Evolutionary conservation across 2,113 vertebrate genomes (phyloP), one percentile per base, ranked within the genome.

Genomic region (Atractosteus spatula): DNA sequence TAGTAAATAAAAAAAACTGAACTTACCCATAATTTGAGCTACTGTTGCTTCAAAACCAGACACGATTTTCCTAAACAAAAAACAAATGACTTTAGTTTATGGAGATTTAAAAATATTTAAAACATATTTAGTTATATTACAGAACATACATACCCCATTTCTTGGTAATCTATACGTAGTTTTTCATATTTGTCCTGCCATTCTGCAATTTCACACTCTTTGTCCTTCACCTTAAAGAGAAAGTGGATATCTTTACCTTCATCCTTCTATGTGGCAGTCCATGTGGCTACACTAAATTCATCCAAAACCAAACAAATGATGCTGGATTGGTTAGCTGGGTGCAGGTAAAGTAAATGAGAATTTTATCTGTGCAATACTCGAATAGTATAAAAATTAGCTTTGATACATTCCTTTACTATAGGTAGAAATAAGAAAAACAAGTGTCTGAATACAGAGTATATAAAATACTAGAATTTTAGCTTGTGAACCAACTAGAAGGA

Each of bases 121-220:
- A 29, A 54, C 41, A 5, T 3, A 64, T 64, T 59, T 4, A 59
- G 14, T 13, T 3, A 59, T 13, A n/a, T n/a, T 13, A 16, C 5
- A 5, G n/a, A 59, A 29, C 4, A 65, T n/a, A 3, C 87, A 83
- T 83, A 97, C 97, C 91, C 89, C 95, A 98, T 93, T 80, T 95
- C 94, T 47, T 91, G 83, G 74, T 92, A 90, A 64, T 92, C 90
- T 4, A 73, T 68, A 0, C 79, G 77, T 2, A 93, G 82, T 3
- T 86, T 89, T 14, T 92, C 77, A 71, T 91, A 87, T 63, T 89
- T 88, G 42, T 75, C 77, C 44, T 54, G 83, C 89, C 93, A 93
- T 5, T 92, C 84, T 17, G 71, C 0, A 67, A 66, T 81, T 79
- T 92, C 87, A 29, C 81, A 41, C 1, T 91, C 81, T 1, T 80